Base-by-base conservation (phyloP, 2,888 invertebrate genomes). In the Nudaria mundana region DNA sequence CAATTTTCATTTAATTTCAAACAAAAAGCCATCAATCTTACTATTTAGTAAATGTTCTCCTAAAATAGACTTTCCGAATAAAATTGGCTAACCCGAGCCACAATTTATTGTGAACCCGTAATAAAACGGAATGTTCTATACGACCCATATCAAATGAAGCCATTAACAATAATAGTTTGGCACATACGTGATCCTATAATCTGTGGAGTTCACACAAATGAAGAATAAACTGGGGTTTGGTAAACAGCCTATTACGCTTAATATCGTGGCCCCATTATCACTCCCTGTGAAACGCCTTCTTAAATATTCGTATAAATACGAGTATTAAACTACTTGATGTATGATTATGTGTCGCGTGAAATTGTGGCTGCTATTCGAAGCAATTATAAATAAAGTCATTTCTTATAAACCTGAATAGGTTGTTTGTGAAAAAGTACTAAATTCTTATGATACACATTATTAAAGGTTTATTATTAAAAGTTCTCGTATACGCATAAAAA, bases 101-200 rank as follows among this genome's bases (percentile, higher is more conserved):
- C 53, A 40, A 48, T 56, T 50, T 40, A 37, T 20, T 30, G 39
- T 28, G 44, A 39, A 26, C 41, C 23, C 43, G 37, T 40, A 54
- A 65, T 66, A 66, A 66, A 66, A 57, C 30, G 42, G 41, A 63
- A 66, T 48, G 55, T 31, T 37, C 42, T 37, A 40, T 51, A 51
- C 32, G 43, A 54, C 45, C 51, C 52, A 29, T 20, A 35, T 47
- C 35, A 47, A 52, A 54, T 55, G 42, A 23, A 35, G 30, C 41
- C 41, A 56, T 66, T 64, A 61, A 52, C 36, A 43, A 46, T 28
- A 34, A 31, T 44, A 52, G 37, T 24, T 31, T 33, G 40, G 44
- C 46, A 42, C 32, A 28, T 33, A 16, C 43, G 30, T 18, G 30
- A 31, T 37, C 35, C 39, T 40, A 39, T 48, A 56, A 55, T 45